Base-by-base conservation (phyloP, 2,888 invertebrate genomes). In the Hyppa rectilinea region DNA sequence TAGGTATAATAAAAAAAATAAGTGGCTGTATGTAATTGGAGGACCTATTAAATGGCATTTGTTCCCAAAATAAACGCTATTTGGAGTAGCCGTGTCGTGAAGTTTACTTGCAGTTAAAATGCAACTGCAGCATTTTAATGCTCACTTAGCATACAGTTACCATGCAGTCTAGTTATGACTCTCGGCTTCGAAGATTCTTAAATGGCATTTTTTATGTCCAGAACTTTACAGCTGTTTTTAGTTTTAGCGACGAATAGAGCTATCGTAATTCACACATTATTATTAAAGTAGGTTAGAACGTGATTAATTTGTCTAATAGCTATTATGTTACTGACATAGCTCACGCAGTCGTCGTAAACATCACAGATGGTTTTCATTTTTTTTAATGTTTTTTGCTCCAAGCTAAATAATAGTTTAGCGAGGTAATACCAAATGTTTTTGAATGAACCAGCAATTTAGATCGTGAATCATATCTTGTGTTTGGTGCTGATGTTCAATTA, bases 401-500 rank as follows among this genome's bases (percentile, higher is more conserved):
- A 75, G 23, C 29, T 58, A 47, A 55, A 73, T 26, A 53, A 68
- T 61, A 68, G 56, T 68, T 75, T 40, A 29, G 47, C 50, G 4
- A 52, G 45, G 34, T 61, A 50, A 74, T 50, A 50, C 55, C 34
- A 68, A 75, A 34, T 50, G 68, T 40, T 75, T 74, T 58, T 69
- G 38, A 75, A 40, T 75, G 69, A 75, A 62, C 75, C 74, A 49
- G 38, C 69, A 75, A 75, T 75, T n/a, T 75, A 75, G 56, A n/a
- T 58, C 12, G 69, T 75, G 75, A 75, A 75, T 75, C 75, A 75
- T 69, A 75, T 75, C 75, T 75, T 61, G 45, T 29, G 50, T 60
- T 79, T 62, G 65, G 62, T 55, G 74, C 65, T 74, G 75, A 74
- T 76, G 66, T 76, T 66, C 66, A 81, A 81, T 85, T 85, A 84